These are phyloP conservation scores for Malthinus seriepunctatus DNA, from an alignment of 2,888 invertebrate genomes.

Conservation along the genomic window DNA sequence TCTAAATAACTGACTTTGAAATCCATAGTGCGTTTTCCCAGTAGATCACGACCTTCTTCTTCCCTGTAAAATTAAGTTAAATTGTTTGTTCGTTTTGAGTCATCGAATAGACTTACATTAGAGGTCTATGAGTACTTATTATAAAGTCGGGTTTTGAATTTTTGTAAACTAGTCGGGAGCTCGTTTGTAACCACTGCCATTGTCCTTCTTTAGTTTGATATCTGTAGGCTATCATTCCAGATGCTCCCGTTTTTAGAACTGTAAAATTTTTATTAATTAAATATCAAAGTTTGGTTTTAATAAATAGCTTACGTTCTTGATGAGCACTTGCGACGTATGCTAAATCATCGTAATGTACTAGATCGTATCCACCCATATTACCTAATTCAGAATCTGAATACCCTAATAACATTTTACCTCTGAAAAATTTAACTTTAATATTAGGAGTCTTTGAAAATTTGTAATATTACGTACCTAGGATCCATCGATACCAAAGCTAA, in stretches of 20 bases:
- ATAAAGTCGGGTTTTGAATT: constrained; percentile 99
- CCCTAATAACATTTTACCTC: constrained; percentile 93
- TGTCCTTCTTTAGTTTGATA: constrained; percentile 92
- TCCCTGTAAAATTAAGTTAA: constrained; percentile 67
- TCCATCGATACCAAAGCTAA: constrained; percentile 96
- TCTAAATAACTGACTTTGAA: constrained; percentile 98
- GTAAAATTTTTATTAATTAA: constrained; percentile 43
- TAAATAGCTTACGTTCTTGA: constrained; percentile 86
- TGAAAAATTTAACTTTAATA: constrained; percentile 49
- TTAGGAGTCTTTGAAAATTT: constrained; percentile 24
- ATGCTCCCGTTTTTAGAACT: constrained; percentile 99
- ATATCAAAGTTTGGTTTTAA: too few species aligned
- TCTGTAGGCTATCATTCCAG: constrained; percentile 98
- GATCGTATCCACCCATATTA: constrained; percentile 94
- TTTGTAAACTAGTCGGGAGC: constrained; percentile 96
- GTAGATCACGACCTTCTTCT: constrained; percentile 95
- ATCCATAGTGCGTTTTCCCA: constrained; percentile 98
- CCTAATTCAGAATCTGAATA: constrained; percentile 91
- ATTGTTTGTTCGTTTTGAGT: constrained; percentile 1
- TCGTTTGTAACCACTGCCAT: constrained; percentile 99
- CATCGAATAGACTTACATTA: constrained; percentile 81
- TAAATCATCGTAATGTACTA: constrained; percentile 97
- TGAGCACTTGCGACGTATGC: constrained; percentile 98
- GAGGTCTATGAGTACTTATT: constrained; percentile 96
- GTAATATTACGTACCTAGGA: constrained; percentile 66